These are phyloP conservation scores for Cyanoliseus patagonus DNA, from an alignment of 2,113 vertebrate genomes.

Conservation along the genomic window DNA sequence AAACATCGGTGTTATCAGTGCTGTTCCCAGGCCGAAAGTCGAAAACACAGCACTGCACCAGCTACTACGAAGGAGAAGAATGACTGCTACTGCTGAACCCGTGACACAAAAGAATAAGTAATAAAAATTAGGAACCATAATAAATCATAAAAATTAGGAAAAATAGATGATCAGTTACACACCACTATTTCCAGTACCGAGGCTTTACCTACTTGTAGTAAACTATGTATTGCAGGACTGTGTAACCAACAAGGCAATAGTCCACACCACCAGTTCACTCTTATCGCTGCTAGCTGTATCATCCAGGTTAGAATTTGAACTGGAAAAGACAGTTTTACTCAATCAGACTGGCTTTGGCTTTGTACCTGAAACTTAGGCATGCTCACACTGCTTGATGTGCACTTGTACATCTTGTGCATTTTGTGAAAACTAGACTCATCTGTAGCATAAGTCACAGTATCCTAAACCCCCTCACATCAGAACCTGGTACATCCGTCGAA, in stretches of 20 bases:
- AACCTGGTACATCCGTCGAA: not conserved
- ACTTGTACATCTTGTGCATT: fast-evolving
- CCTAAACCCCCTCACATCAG: not conserved
- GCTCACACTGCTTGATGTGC: not conserved
- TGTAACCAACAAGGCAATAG: not conserved
- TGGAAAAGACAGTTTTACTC: not conserved
- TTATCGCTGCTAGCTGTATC: not conserved
- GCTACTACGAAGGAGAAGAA: too few species aligned
- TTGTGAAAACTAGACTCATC: not conserved
- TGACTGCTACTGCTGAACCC: too few species aligned
- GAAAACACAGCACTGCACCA: too few species aligned
- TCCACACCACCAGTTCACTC: not conserved
- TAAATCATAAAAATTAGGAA: not conserved
- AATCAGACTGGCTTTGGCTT: not conserved
- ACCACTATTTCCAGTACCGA: not conserved
- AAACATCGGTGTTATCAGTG: too few species aligned
- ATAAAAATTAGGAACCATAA: not conserved
- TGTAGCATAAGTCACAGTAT: not conserved
- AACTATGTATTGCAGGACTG: not conserved
- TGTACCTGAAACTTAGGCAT: fast-evolving
- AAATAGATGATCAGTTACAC: not conserved
- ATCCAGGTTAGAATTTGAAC: not conserved
- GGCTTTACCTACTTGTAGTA: not conserved
- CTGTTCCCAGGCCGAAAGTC: too few species aligned
- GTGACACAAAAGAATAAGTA: not conserved